These are phyloP conservation scores for Cyclina sinensis DNA, from an alignment of 1,140 invertebrate species.

Conservation along the genomic window DNA sequence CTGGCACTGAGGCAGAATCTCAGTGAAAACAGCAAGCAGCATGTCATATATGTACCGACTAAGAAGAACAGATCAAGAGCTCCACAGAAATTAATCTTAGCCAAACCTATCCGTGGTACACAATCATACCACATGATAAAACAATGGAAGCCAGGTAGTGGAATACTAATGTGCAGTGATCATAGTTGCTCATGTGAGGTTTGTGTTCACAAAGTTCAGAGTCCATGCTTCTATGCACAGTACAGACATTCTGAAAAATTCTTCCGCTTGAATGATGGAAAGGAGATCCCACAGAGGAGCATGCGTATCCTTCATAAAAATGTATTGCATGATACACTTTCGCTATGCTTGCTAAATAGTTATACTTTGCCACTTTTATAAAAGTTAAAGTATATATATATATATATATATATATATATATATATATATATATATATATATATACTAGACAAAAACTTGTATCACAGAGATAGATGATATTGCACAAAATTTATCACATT, in stretches of 20 bases:
- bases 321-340: constrained; percentile 1
- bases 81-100: not conserved
- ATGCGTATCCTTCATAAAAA: not conserved
- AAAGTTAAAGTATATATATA: too few relatives aligned
- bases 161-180: constrained; percentile 12
- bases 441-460: too few relatives aligned
- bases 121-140: constrained; percentile 29
- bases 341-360: not conserved
- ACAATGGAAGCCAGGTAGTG: not conserved
- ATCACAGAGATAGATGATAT: constrained; percentile 2
- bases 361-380: too few relatives aligned
- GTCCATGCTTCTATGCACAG: constrained; percentile 26
- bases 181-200: constrained; percentile 15
- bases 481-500: constrained; percentile 23
- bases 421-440: too few relatives aligned
- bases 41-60: constrained; percentile 40
- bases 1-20: not conserved
- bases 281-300: not conserved
- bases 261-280: not conserved
- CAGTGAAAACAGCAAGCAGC: not conserved
- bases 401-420: too few relatives aligned
- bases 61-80: not conserved
- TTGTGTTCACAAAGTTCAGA: not conserved
- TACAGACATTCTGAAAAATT: constrained; percentile 16
- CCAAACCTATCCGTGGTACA: constrained; percentile 21